Evolutionary conservation across 2,113 vertebrate genomes (phyloP).

Genomic region (Myanophis thanlyinensis): DNA sequence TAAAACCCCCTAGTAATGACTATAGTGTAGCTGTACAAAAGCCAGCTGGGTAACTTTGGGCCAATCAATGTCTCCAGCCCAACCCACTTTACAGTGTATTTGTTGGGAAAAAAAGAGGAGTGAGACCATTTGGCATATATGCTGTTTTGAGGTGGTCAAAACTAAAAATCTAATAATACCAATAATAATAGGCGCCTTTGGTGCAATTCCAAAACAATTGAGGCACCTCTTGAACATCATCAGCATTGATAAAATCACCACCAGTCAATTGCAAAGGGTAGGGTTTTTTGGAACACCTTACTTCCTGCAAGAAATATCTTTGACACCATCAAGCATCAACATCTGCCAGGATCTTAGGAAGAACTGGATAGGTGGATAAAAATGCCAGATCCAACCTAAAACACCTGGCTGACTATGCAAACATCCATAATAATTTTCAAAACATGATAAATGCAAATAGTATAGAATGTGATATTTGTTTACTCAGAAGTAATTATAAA

Average conservation of each 20-base stretch:
- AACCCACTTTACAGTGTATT: neutral
- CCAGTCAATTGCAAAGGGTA: too few species aligned
- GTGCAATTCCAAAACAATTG: too few species aligned
- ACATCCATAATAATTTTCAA: too few species aligned
- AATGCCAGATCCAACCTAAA: too few species aligned
- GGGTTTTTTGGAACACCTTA: neutral
- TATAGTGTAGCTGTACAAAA: neutral
- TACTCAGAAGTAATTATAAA: neutral
- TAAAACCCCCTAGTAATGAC: neutral
- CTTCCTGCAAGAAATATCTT: neutral
- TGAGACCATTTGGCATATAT: neutral
- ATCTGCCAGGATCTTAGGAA: neutral
- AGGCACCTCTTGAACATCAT: neutral
- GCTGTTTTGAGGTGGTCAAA: too few species aligned
- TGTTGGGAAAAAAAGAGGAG: neutral
- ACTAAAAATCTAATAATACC: neutral
- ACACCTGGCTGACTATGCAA: too few species aligned
- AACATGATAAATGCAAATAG: neutral
- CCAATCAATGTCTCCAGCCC: neutral
- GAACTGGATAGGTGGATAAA: neutral
- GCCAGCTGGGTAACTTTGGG: neutral
- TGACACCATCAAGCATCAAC: neutral
- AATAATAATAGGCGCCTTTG: neutral
- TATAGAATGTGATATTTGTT: neutral
- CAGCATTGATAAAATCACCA: neutral